phyloP scores from a whole-genome alignment of 1,140 invertebrate genomes.

The Drosophila bipectinata region DNA sequence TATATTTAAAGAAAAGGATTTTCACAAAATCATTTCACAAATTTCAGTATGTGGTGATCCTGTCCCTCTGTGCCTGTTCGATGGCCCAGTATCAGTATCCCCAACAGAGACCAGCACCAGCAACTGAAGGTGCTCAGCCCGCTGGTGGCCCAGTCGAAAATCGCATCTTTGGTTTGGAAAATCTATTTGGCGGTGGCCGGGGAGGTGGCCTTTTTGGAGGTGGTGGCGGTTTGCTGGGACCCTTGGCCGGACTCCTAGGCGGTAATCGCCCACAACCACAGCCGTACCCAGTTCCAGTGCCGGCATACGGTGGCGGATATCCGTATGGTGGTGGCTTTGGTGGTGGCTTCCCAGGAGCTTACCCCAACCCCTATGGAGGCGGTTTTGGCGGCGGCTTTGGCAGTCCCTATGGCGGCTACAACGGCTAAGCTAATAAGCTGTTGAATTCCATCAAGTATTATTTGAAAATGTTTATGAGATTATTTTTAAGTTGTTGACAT shows the following conservation, averaged over 20 bases:
- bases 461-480: slow-evolving; percentile 25
- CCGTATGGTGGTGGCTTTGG: slow-evolving; percentile 27
- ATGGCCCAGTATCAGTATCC: slow-evolving; percentile 67
- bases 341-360: slow-evolving; percentile 20
- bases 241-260: slow-evolving; percentile 53
- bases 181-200: slow-evolving; percentile 45
- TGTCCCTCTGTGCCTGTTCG: slow-evolving; percentile 45
- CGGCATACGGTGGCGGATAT: slow-evolving; percentile 26
- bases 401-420: slow-evolving; percentile 27
- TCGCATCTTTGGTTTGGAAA: slow-evolving; percentile 53
- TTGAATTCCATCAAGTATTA: slow-evolving; percentile 39
- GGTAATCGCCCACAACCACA: slow-evolving; percentile 46
- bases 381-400: slow-evolving; percentile 52
- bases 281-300: slow-evolving; percentile 28
- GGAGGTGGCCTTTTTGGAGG: slow-evolving; percentile 46
- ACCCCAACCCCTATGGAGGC: slow-evolving; percentile 24
- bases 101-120: slow-evolving; percentile 30
- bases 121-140: slow-evolving; percentile 6
- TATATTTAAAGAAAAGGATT: neutral
- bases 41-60: slow-evolving; percentile 42
- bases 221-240: slow-evolving; percentile 31
- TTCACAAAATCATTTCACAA: neutral
- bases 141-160: slow-evolving; percentile 53
- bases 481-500: slow-evolving; percentile 39
- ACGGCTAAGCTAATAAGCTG: slow-evolving; percentile 50